Evolutionary conservation across 2,888 invertebrate genomes (phyloP).

Genomic region (Griposia aprilina): DNA sequence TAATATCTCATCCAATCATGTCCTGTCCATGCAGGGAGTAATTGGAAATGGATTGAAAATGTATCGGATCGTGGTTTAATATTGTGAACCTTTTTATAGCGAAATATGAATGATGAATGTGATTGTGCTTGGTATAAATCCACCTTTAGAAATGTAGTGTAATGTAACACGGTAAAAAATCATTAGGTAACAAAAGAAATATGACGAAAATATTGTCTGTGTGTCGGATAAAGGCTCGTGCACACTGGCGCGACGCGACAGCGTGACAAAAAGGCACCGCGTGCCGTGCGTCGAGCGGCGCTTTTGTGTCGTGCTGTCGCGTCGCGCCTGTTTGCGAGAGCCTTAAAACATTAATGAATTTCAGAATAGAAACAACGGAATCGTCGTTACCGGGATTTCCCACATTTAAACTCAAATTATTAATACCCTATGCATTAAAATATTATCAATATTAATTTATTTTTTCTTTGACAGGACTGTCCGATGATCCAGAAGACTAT

Average conservation of each 20-base stretch:
- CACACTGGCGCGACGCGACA: too few species aligned
- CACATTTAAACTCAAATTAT: neutral
- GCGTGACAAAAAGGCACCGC: too few species aligned
- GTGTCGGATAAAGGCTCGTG: too few species aligned
- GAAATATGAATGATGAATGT: slow-evolving; percentile 34
- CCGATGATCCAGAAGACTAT: slow-evolving; percentile 82
- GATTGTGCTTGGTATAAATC: slow-evolving; percentile 6
- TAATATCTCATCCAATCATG: slow-evolving; percentile 54
- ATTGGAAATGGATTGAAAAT: slow-evolving; percentile 62
- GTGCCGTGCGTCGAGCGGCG: too few species aligned
- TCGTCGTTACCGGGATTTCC: neutral
- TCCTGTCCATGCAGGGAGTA: slow-evolving; percentile 46
- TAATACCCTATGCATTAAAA: neutral
- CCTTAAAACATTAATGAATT: neutral
- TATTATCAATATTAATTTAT: slow-evolving; percentile 11
- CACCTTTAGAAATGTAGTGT: neutral
- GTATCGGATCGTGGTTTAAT: slow-evolving; percentile 44
- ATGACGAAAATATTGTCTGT: too few species aligned
- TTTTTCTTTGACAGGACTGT: slow-evolving; percentile 79
- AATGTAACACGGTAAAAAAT: neutral
- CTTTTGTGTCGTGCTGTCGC: too few species aligned
- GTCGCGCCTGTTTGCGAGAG: too few species aligned
- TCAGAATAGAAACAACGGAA: neutral
- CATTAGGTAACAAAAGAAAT: neutral
- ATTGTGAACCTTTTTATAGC: slow-evolving; percentile 43